Evolutionary conservation across 2,888 invertebrate species (phyloP), one percentile per base, ranked within the genome.

Genomic region (Villa cingulata): DNA sequence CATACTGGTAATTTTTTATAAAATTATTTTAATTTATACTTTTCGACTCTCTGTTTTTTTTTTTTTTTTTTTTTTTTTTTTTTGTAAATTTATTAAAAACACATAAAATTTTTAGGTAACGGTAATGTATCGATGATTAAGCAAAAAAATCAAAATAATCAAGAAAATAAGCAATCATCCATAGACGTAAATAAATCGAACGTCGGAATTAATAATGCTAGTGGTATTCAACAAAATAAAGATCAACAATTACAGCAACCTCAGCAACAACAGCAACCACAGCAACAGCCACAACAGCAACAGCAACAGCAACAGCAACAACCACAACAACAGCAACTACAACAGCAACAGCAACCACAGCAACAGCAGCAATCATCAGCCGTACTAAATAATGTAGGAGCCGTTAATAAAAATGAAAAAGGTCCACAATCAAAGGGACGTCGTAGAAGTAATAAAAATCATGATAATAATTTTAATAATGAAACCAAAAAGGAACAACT

Each of bases 81-180:
- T 32, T 27, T 27, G 6, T 27, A 27, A 38, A 19, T 36, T 41
- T n/a, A n/a, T n/a, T n/a, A n/a, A n/a, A n/a, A n/a, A n/a, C n/a
- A n/a, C n/a, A n/a, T n/a, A n/a, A n/a, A n/a, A n/a, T n/a, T n/a
- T n/a, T 16, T 19, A 67, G 68, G 62, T 54, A 68, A 68, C 55
- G 65, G 66, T 57, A 64, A 63, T 51, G 58, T 65, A 54, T 58
- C 59, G 57, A 65, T 59, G 56, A 65, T 59, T 58, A 68, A 67
- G 51, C 64, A 62, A 54, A 61, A 56, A 55, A 56, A 61, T 55
- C 59, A 60, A 58, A 66, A n/a, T n/a, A n/a, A 61, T 55, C 55
- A 56, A 52, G 67, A 68, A 50, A 64, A 59, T 18, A 47, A 38
- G 32, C 41, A 45, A 34, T 45, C 34, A 42, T 36, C 47, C 17